A percentile compares a stretch with the other conserved stretches of the same genome.
These are phyloP conservation scores for Drosophila sp. DNA, from an alignment of 1,140 invertebrate genomes.

Conservation along the genomic window DNA sequence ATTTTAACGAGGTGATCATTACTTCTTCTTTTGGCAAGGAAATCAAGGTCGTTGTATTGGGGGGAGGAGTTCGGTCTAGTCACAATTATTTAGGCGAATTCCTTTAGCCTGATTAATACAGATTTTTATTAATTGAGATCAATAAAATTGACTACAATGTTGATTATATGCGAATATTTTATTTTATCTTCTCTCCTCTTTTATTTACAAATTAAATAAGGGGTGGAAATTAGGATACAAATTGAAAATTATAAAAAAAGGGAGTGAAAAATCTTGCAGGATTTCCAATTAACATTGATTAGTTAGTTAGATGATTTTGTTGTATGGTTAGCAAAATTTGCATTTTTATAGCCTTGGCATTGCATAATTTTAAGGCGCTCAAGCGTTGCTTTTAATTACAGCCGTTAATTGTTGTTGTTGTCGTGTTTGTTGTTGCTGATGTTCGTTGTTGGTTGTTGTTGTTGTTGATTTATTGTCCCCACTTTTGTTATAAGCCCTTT, in stretches of 20 bases:
- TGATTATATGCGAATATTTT: too few relatives aligned
- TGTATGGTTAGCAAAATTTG: constrained; percentile 45
- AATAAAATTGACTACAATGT: too few relatives aligned
- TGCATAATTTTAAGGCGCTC: constrained; percentile 64
- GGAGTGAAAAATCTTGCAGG: constrained; percentile 23
- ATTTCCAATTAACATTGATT: constrained; percentile 73
- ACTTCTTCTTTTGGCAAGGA: constrained; percentile 45
- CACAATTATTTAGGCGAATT: too few relatives aligned
- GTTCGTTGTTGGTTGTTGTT: constrained; percentile 2
- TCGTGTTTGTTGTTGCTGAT: constrained; percentile 1
- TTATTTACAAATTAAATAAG: too few relatives aligned
- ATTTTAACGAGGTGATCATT: constrained; percentile 59
- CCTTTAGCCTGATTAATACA: too few relatives aligned
- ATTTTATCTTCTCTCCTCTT: too few relatives aligned
- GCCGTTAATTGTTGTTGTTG: constrained; percentile 30
- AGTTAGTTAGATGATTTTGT: constrained; percentile 35
- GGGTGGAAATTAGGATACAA: constrained; percentile 34
- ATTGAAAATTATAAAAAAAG: constrained; percentile 10
- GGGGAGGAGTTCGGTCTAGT: neutral
- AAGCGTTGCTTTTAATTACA: constrained; percentile 56
- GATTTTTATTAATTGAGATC: too few relatives aligned
- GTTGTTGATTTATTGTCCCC: constrained; percentile 7
- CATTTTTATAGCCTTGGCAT: constrained; percentile 66
- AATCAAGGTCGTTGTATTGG: constrained; percentile 48
- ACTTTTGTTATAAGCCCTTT: constrained; percentile 10